A percentile compares a stretch with the other conserved stretches of the same genome.
phyloP scores from a whole-genome alignment of 2,113 vertebrate species.

The Malurus elegans region DNA sequence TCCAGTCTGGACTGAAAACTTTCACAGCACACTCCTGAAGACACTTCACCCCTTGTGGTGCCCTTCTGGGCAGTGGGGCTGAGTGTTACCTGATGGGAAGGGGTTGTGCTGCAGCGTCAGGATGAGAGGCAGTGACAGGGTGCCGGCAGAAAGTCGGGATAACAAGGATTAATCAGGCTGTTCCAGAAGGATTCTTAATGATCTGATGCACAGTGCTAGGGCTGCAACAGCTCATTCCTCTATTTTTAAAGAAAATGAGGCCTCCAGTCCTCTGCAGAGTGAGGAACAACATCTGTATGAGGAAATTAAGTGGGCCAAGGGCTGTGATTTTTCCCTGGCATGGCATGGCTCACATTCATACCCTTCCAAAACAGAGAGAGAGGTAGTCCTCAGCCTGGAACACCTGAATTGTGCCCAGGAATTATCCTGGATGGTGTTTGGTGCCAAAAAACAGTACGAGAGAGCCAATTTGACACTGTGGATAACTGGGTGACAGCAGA shows the following conservation, averaged over 20 bases:
- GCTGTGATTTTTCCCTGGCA: not conserved
- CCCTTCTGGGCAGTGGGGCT: not conserved
- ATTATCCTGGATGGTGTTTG: not conserved
- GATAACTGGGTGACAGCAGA: not conserved
- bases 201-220: not conserved
- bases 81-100: slow-evolving; percentile 59
- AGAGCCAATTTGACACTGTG: not conserved
- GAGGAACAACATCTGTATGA: not conserved
- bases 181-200: not conserved
- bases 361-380: not conserved
- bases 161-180: slow-evolving; percentile 35
- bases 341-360: not conserved
- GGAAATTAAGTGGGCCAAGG: not conserved
- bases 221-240: not conserved
- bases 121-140: slow-evolving; percentile 45
- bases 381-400: not conserved
- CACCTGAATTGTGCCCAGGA: not conserved
- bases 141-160: not conserved
- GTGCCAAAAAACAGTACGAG: not conserved
- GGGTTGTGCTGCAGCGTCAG: slow-evolving; percentile 5
- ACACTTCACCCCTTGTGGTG: not conserved
- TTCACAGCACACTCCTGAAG: slow-evolving; percentile 16
- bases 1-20: not conserved
- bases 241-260: not conserved
- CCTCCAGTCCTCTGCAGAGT: not conserved